These are phyloP conservation scores for Nomada lathburiana DNA, from an alignment of 2,888 invertebrate species.

Conservation along the genomic window DNA sequence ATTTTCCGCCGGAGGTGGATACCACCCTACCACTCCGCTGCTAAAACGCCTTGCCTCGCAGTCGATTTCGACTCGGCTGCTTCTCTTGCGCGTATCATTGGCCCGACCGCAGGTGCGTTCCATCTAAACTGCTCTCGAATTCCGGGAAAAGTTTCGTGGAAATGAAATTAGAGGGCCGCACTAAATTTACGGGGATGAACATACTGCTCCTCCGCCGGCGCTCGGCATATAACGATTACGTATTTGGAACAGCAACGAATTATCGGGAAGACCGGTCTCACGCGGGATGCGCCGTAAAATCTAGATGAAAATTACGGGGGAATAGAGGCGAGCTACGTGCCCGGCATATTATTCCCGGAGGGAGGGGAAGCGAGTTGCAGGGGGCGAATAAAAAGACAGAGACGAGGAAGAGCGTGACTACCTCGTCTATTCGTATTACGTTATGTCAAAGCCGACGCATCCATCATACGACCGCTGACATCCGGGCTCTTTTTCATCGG, in stretches of 20 bases:
- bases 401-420: conserved; percentile 47
- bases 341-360: conserved; percentile 44
- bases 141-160: background rate
- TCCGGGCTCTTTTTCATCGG: conserved; percentile 51
- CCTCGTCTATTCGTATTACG: conserved; percentile 74
- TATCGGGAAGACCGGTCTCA: conserved; percentile 23
- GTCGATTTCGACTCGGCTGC: conserved; percentile 30
- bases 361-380: background rate
- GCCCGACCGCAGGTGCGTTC: conserved; percentile 12
- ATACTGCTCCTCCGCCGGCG: background rate
- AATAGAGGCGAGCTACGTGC: conserved; percentile 56
- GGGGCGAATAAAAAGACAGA: conserved; percentile 22
- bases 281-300: conserved; percentile 52
- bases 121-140: background rate
- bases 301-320: conserved; percentile 57
- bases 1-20: conserved; percentile 25
- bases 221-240: conserved; percentile 11
- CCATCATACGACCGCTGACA: conserved; percentile 76
- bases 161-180: background rate
- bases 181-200: background rate
- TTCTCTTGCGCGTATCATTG: background rate
- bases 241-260: conserved; percentile 20
- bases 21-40: background rate
- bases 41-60: background rate
- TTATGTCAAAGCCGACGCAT: conserved; percentile 80